Conservation (phyloP, 2,113 vertebrate genomes). For the Nerophis lumbriciformis region DNA sequence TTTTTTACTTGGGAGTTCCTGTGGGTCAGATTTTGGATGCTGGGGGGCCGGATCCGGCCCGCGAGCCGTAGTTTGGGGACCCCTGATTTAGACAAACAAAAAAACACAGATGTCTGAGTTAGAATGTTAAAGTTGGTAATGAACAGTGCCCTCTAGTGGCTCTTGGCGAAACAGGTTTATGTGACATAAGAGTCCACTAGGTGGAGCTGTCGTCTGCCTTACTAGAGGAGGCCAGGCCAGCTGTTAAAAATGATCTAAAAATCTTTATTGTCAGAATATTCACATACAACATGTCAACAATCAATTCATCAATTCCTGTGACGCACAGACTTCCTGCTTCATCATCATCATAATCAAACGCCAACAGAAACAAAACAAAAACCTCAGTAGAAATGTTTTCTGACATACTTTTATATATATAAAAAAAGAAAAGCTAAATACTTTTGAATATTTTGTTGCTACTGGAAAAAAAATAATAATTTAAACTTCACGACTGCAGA, state of each 20-base stretch:
- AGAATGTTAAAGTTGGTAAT: no score
- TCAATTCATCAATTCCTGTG: conserved; percentile 6
- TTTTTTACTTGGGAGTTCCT: no score
- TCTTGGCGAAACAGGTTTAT: no score
- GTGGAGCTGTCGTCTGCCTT: no score
- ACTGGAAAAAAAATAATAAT: conserved; percentile 64
- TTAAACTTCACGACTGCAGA: conserved; percentile 45
- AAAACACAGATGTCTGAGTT: no score
- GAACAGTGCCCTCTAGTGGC: no score
- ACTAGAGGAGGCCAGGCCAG: not conserved
- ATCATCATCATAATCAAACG: not conserved
- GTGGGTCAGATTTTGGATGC: no score
- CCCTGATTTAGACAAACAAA: no score
- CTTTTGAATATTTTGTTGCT: conserved; percentile 38
- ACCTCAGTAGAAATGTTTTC: not conserved
- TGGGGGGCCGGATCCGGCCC: no score
- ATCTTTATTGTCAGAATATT: conserved; percentile 60
- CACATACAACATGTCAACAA: conserved; percentile 33
- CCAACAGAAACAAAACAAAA: conserved; percentile 10
- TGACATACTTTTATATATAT: not conserved
- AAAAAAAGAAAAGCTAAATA: conserved; percentile 23
- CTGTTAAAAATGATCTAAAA: conserved; percentile 46
- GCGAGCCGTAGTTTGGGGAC: no score
- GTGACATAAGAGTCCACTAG: no score
- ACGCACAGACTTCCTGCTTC: no score